Evolutionary conservation across 1,140 invertebrate genomes (phyloP), one percentile per base, ranked within the genome.

Genomic region (Drosophila jambulina): DNA sequence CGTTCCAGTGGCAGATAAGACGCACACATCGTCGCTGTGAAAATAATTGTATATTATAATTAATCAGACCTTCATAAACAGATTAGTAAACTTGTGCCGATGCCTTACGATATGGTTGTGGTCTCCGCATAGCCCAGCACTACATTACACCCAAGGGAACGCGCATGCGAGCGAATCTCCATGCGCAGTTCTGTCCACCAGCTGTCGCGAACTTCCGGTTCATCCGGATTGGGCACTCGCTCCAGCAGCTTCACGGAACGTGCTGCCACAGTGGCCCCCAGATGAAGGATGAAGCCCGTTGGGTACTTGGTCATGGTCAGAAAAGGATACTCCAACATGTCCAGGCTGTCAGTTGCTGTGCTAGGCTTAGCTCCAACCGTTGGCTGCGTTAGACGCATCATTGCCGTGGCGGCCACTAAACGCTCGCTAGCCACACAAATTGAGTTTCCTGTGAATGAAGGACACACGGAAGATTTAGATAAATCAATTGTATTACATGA

Each of bases 181-280:
- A 98, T 98, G 46, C 98, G 94, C 13, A 99, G 94, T 93, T 99
- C 98, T 1, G 96, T 98, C 98, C 98, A 99, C 98, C 98, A 99
- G 9, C 95, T 95, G 91, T 99, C 98, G 40, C 98, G 94, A 2
- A 97, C 96, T 91, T 98, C 97, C 2, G 97, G 96, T 91, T 99
- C 98, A 93, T 98, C 97, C 64, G 96, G 93, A 93, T 96, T 96
- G 17, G 95, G 95, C 43, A 97, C 97, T 69, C 96, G 94, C 91
- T 98, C 97, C 2, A 98, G 93, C 19, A 98, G 92, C 93, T 99
- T 99, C 0, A 99, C 97, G 36, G 98, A 97, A 69, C 97, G 94
- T 0, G 96, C 96, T 76, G 96, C 96, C 9, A 98, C 96, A n/a
- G 97, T 95, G n/a, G 97, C 97, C 72, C 98, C 98, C 83, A 99